phyloP scores from a whole-genome alignment of 1,140 invertebrate species.

The Brachystomella parvula region DNA sequence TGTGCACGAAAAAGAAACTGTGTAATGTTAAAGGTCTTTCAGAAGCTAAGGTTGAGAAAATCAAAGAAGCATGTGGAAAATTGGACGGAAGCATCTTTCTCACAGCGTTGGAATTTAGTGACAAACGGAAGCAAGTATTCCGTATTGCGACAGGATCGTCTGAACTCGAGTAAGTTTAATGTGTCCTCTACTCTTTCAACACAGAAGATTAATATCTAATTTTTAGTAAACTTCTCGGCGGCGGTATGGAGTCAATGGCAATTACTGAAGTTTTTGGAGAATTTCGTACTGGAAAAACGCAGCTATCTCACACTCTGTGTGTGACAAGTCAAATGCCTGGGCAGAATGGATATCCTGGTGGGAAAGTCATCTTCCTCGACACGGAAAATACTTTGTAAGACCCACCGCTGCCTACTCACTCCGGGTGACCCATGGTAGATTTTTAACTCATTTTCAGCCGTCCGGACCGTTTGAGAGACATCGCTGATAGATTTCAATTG shows the following conservation, averaged over 20 bases:
- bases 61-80: conserved; percentile 65
- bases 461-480: conserved; percentile 60
- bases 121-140: conserved; percentile 62
- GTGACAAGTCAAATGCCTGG: conserved; percentile 67
- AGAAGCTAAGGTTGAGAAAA: conserved; percentile 73
- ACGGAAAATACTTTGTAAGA: conserved; percentile 77
- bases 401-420: conserved; percentile 18
- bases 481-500: conserved; percentile 68
- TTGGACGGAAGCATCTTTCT: conserved; percentile 54
- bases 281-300: conserved; percentile 72
- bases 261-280: conserved; percentile 88
- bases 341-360: conserved; percentile 58
- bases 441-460: conserved; percentile 48
- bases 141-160: conserved; percentile 62
- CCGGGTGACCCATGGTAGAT: background rate
- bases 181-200: conserved; percentile 3
- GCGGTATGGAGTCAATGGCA: conserved; percentile 79
- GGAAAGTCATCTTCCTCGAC: conserved; percentile 71
- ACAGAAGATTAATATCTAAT: conserved; percentile 14
- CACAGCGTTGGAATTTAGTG: conserved; percentile 64
- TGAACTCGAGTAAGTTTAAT: conserved; percentile 58
- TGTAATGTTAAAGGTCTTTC: conserved; percentile 68
- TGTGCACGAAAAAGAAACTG: conserved; percentile 67
- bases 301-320: conserved; percentile 67
- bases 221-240: conserved; percentile 62